Base-by-base conservation (phyloP, 2,888 invertebrate genomes). In the Ormyrus pomaceus region DNA sequence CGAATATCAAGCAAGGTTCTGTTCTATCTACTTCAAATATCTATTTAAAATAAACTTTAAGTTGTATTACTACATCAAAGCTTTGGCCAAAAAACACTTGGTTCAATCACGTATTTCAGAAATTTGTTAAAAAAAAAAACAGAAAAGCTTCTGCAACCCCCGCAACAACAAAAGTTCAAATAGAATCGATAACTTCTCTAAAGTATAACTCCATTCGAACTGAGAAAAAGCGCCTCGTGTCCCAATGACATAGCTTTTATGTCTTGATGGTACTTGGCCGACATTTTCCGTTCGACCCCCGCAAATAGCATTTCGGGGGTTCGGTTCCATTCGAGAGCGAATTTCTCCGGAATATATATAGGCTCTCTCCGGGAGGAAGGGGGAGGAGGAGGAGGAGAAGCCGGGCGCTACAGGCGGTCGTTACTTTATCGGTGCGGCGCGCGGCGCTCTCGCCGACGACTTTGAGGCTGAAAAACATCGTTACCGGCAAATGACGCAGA, bases 401-500 rank as follows among this genome's bases (percentile, higher is more conserved):
- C 53, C 9, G 61, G 13, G 58, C 69, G 62, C 69, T 64, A 70
- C 74, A 71, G 62, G 68, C 72, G 51, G 77, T 76, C 72, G 80
- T 80, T 77, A 66, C 80, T 76, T 80, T 80, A 80, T 80, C 75
- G 64, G 50, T 5, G 58, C 7, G 45, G 34, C 34, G 34, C 34
- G 34, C 2, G 34, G 34, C 34, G 3, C 34, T 34, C 34, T 34
- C 34, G 1, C 34, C 13, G 62, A 34, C 48, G 76, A n/a, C 62
- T 72, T 61, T 65, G 66, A 55, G 45, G 72, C 68, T 62, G 77
- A 69, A 70, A 77, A 81, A 73, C 73, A 73, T 81, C 80, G 80
- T 77, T 77, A 77, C 73, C 71, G 46, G 58, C 80, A 81, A 81
- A 81, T 77, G 80, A 81, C 73, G 80, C 80, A 74, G 73, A 77